Evolutionary conservation across 2,797 vertebrate species (phyloP), one percentile per base, ranked within the genome.

Genomic region (Coracias cyanogaster): DNA sequence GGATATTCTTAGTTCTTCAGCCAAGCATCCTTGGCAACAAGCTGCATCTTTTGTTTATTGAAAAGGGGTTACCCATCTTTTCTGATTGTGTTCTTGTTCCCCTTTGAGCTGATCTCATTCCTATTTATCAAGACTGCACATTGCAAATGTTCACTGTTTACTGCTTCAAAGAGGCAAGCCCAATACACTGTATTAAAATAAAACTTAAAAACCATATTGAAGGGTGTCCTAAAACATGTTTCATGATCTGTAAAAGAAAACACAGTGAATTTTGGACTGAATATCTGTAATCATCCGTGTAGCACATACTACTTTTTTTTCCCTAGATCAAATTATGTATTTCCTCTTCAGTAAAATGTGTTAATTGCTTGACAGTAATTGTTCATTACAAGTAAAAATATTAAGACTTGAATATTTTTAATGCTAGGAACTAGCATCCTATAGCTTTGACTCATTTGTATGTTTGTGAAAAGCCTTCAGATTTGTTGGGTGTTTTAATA

Each of bases 311-410:
- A 51, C 70, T 1, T 60, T 70, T 25, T 54, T 52, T 58, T 33
- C 54, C 89, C 52, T 33, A 82, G 82, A 89, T 43, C 55, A 85
- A 92, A 94, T 92, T 2, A 43, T 77, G 10, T 51, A 82, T 81
- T 67, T 86, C 25, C 49, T 87, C 35, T 52, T 91, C 46, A 43
- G 33, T 86, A 70, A 91, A 95, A 94, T 74, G 57, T 81, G 37
- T 74, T 90, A 88, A 88, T 83, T 85, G 52, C 37, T 88, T 90
- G 72, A 78, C 76, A 95, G 54, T 86, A 94, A 78, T 96, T 93
- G 80, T 93, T 96, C 65, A 88, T 95, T 91, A 90, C 54, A 71
- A 94, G 80, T 86, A 64, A 89, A 43, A 96, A 95, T 90, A 84
- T 62, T 94, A 90, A 81, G 26, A 31, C 62, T 89, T 89, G 90